These are phyloP conservation scores for Phoxinus phoxinus DNA, from an alignment of 2,113 vertebrate species.

Conservation along the genomic window DNA sequence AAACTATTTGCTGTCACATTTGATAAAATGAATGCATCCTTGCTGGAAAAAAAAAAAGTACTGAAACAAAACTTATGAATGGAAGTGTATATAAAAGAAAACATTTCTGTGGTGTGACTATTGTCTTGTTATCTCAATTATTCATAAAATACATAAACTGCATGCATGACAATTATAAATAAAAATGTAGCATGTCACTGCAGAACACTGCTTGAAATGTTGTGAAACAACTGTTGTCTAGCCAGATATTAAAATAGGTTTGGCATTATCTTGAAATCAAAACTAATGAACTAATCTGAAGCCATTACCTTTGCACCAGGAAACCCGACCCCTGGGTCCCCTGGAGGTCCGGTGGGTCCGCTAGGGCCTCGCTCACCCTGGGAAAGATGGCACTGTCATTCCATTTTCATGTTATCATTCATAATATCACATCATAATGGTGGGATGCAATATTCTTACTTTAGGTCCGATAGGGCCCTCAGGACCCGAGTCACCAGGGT, in stretches of 20 bases:
- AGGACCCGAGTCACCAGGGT: constrained; percentile 77
- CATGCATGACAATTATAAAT: not conserved
- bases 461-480: constrained; percentile 84
- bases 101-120: not conserved
- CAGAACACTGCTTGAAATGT: not conserved
- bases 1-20: no score
- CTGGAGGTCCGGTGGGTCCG: constrained; percentile 80
- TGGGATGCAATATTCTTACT: constrained; percentile 70
- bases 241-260: not conserved
- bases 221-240: not conserved
- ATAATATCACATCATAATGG: not conserved
- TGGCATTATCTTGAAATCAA: not conserved
- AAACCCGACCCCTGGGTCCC: constrained; percentile 78
- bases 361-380: constrained; percentile 77
- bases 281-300: not conserved
- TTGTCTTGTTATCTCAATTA: not conserved
- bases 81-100: not conserved
- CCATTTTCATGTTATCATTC: not conserved
- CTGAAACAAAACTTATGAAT: not conserved
- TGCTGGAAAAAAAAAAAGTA: not conserved
- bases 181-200: not conserved
- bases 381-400: not conserved
- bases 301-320: constrained; percentile 84
- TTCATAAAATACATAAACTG: not conserved
- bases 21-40: no score